Percentiles rank a stretch among this genome's conserved stretches.
These are phyloP conservation scores for Drosophila ogumai DNA, from an alignment of 1,140 invertebrate genomes.

Conservation along the genomic window DNA sequence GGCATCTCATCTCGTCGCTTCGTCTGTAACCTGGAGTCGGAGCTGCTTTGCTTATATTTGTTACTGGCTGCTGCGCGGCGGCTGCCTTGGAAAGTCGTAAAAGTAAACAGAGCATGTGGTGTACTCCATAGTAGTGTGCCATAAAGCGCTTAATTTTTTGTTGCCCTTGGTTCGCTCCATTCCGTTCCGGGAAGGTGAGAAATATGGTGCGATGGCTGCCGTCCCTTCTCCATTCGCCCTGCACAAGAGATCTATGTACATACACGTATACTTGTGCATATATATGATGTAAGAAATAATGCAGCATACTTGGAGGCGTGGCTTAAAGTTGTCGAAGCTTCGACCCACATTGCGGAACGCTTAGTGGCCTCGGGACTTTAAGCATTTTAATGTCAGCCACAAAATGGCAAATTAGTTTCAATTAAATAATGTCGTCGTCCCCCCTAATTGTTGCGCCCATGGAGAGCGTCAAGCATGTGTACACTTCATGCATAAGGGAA, in stretches of 20 bases:
- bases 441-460: conserved; percentile 57
- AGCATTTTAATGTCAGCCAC: conserved; percentile 64
- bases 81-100: conserved; percentile 67
- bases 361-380: conserved; percentile 35
- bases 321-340: conserved; percentile 17
- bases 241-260: neutral
- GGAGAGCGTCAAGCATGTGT: conserved; percentile 15
- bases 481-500: conserved; percentile 75
- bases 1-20: conserved; percentile 27
- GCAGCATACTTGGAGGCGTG: conserved; percentile 1
- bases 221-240: conserved; percentile 10
- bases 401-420: conserved; percentile 83
- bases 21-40: conserved; percentile 3
- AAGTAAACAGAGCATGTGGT: conserved; percentile 80
- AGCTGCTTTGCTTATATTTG: conserved; percentile 41
- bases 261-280: neutral
- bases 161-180: conserved; percentile 53
- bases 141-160: conserved; percentile 80
- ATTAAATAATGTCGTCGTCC: conserved; percentile 76
- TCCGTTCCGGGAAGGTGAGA: conserved; percentile 62
- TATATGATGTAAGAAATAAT: conserved; percentile 12
- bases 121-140: conserved; percentile 57
- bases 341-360: conserved; percentile 28
- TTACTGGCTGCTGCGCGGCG: conserved; percentile 17
- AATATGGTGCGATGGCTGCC: conserved; percentile 50